Evolutionary conservation across 2,888 invertebrate species (phyloP), one percentile per base, ranked within the genome.

Genomic region (Tinea semifulvella): DNA sequence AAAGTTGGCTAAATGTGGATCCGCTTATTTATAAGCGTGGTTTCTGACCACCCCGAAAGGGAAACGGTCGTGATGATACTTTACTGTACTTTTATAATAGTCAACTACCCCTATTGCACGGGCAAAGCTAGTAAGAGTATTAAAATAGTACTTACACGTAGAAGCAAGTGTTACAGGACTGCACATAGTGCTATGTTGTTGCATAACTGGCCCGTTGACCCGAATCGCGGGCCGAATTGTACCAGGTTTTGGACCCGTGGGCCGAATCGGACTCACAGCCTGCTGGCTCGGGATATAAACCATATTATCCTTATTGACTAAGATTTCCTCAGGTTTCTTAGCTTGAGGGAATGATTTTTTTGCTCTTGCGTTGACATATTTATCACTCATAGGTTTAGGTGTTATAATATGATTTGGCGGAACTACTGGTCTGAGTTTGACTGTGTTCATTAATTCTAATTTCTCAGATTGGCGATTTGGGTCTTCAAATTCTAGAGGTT

Each of bases 241-340:
- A n/a, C n/a, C n/a, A n/a, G n/a, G n/a, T 22, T 22, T 22, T 5
- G 25, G 6, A 22, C 25, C 10, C 13, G 5, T 36, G 20, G 14
- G 6, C 8, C 22, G 16, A 17, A 18, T 22, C 17, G 40, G 40
- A 7, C 68, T 48, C 13, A 74, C 67, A 22, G 52, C 52, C n/a
- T 79, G 68, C 50, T 75, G 76, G 18, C 79, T 77, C 1, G 80
- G 80, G 11, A 80, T 80, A 48, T 80, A 80, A 48, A 80, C 80
- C 80, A 80, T 80, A 1, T 76, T 72, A 53, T 80, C 79, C 55
- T 80, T 79, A 14, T 68, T 62, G 43, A 68, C 74, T 46, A 79
- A 49, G 0, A 63, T 63, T 1, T 79, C 77, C 2, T 66, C 70
- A 1, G 60, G 49, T 49, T 72, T 72, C 51, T 64, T 68, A 11